A percentile compares a stretch with the other conserved stretches of the same genome.
phyloP scores from a whole-genome alignment of 2,113 vertebrate species.

The Antennarius striatus region DNA sequence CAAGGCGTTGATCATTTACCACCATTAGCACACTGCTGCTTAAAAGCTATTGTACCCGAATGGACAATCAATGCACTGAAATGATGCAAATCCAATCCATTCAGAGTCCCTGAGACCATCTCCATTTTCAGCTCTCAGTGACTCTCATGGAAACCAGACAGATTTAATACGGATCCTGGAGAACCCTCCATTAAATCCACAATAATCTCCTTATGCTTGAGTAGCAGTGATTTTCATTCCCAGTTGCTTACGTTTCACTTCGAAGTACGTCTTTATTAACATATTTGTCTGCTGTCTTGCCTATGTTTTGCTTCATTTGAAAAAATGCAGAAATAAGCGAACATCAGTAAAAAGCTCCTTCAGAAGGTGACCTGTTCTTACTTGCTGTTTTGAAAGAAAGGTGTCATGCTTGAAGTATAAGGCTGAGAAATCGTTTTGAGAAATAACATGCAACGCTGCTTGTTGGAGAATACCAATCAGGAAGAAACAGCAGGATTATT shows the following conservation, averaged over 20 bases:
- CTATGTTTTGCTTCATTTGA: not conserved
- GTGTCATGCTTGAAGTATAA: too few relatives aligned
- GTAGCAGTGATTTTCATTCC: slow-evolving; percentile 22
- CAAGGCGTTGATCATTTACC: too few relatives aligned
- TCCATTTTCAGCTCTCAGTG: not conserved
- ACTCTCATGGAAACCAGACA: slow-evolving; percentile 4
- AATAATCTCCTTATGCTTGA: slow-evolving; percentile 9
- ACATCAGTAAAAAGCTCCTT: not conserved
- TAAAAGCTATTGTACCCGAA: too few relatives aligned
- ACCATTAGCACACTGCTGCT: too few relatives aligned
- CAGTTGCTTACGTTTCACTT: too few relatives aligned
- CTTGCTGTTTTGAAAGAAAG: not conserved
- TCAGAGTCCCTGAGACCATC: not conserved
- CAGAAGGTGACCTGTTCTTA: not conserved
- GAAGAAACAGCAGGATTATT: too few relatives aligned
- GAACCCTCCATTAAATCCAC: slow-evolving; percentile 15
- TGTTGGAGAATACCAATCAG: slow-evolving; percentile 3
- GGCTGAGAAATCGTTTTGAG: too few relatives aligned
- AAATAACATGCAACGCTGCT: not conserved
- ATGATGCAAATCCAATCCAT: not conserved
- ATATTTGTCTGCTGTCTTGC: slow-evolving; percentile 9
- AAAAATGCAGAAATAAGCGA: not conserved
- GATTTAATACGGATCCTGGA: slow-evolving; percentile 9
- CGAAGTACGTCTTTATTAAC: slow-evolving; percentile 8
- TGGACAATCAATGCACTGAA: too few relatives aligned